Conservation (phyloP, 2,797 vertebrate species). For the Netta rufina region DNA sequence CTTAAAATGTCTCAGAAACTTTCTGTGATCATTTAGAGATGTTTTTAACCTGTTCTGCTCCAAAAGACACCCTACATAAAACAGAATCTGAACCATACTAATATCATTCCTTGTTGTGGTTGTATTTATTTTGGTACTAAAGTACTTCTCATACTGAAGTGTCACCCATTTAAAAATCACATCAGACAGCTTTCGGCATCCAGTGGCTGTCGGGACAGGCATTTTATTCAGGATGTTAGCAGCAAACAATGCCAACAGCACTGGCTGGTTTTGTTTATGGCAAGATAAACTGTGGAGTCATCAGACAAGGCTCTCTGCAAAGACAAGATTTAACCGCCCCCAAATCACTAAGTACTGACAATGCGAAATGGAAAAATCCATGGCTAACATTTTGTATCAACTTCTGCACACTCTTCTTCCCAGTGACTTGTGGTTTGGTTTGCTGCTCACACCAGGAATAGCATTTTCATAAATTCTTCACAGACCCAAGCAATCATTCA, state of each 20-base stretch:
- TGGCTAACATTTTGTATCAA: neutral
- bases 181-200: neutral
- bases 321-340: neutral
- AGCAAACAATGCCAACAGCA: neutral
- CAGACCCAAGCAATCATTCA: neutral
- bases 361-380: neutral
- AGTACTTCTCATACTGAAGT: neutral
- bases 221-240: neutral
- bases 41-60: neutral
- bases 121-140: neutral
- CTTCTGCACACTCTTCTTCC: neutral
- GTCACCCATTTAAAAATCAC: neutral
- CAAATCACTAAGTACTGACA: neutral
- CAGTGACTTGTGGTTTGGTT: neutral
- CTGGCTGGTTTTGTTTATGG: neutral
- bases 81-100: neutral
- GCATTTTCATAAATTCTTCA: slow-evolving; percentile 20
- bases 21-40: neutral
- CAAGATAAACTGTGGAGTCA: neutral
- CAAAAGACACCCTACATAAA: neutral
- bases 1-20: neutral
- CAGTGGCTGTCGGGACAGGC: neutral
- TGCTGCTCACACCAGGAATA: neutral
- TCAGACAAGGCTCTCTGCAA: neutral
- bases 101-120: neutral